phyloP scores from a whole-genome alignment of 2,113 vertebrate species.

The Pachycephala philippinensis region DNA sequence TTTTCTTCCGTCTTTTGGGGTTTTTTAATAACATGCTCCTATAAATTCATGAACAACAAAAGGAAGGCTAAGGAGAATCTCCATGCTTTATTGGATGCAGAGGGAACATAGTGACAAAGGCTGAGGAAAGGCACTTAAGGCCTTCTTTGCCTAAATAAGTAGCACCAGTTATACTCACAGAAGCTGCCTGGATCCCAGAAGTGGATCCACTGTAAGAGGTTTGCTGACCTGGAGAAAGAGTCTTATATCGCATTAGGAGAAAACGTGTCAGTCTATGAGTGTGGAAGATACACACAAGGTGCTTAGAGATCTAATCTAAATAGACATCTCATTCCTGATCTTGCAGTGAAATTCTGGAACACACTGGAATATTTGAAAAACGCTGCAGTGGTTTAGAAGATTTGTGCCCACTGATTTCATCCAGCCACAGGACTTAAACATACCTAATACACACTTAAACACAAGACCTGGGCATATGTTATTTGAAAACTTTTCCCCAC shows the following conservation, averaged over 20 bases:
- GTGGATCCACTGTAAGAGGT: not conserved
- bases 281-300: not conserved
- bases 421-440: not conserved
- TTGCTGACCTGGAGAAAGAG: not conserved
- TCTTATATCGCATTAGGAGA: not conserved
- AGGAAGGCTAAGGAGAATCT: not conserved
- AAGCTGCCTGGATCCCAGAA: not conserved
- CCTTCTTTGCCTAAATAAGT: not conserved
- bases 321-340: not conserved
- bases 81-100: not conserved
- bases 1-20: fast-evolving
- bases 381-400: not conserved
- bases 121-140: not conserved
- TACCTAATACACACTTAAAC: not conserved
- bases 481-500: constrained; percentile 20
- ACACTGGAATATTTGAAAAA: not conserved
- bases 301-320: not conserved
- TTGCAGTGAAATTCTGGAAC: not conserved
- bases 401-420: not conserved
- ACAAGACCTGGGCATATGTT: not conserved
- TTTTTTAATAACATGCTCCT: not conserved
- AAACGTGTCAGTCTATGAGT: not conserved
- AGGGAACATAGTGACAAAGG: not conserved
- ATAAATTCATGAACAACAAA: not conserved
- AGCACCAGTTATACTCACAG: not conserved